These are phyloP conservation scores for Limnephilus lunatus DNA, from an alignment of 2,888 invertebrate species.

Conservation along the genomic window DNA sequence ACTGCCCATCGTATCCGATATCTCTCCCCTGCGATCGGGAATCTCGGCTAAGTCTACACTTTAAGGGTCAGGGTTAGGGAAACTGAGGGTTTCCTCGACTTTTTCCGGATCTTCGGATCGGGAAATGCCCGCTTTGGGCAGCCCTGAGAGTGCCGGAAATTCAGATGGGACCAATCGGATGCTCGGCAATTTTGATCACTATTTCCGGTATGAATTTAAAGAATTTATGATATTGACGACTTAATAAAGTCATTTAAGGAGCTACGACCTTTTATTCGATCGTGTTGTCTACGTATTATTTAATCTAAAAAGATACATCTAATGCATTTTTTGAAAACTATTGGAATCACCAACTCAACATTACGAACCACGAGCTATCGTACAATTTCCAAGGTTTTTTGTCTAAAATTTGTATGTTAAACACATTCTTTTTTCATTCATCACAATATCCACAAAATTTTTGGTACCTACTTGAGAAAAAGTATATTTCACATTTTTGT, in stretches of 20 bases:
- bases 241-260: background rate
- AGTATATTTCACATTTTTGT: too few species aligned
- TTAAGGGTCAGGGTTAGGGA: background rate
- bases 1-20: conserved; percentile 59
- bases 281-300: background rate
- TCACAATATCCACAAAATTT: background rate
- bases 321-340: background rate
- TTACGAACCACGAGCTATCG: background rate
- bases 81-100: background rate
- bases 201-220: conserved; percentile 10
- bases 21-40: conserved; percentile 64
- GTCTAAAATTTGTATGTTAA: background rate
- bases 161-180: conserved; percentile 13
- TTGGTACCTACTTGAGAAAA: too few species aligned
- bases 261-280: background rate
- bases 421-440: background rate
- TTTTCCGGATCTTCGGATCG: background rate
- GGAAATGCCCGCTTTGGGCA: background rate
- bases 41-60: conserved; percentile 60
- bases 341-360: background rate
- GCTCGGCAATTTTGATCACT: background rate
- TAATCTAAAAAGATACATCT: background rate
- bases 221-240: background rate
- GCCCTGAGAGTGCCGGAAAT: background rate
- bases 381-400: background rate